Conservation (phyloP, 2,888 invertebrate species). For the Synanthedon tipuliformis region DNA sequence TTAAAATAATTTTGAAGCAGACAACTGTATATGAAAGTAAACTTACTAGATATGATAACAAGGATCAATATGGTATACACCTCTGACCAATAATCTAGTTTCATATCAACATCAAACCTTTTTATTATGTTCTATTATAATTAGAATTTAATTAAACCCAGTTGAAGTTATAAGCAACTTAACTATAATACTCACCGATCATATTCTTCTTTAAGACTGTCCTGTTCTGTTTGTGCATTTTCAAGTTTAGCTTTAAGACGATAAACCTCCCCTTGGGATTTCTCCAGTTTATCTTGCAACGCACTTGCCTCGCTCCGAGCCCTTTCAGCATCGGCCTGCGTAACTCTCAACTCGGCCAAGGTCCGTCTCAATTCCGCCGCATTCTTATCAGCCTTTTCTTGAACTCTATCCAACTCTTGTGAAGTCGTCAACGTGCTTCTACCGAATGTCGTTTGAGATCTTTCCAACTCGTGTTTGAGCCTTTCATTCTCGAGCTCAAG, state of each 20-base stretch:
- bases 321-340: conserved; percentile 91
- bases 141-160: too few species aligned
- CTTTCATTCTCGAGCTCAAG: conserved; percentile 92
- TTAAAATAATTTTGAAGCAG: too few species aligned
- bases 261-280: conserved; percentile 95
- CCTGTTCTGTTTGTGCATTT: conserved; percentile 95
- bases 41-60: too few species aligned
- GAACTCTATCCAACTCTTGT: conserved; percentile 84
- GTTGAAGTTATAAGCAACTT: too few species aligned
- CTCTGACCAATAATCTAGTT: too few species aligned
- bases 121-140: too few species aligned
- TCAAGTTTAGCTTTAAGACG: conserved; percentile 93
- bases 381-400: conserved; percentile 88
- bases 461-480: conserved; percentile 85
- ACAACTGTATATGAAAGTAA: too few species aligned
- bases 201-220: conserved; percentile 91
- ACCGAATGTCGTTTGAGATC: conserved; percentile 86
- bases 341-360: conserved; percentile 90
- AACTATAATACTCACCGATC: conserved; percentile 69
- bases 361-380: conserved; percentile 86
- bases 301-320: conserved; percentile 85
- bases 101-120: too few species aligned
- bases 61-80: too few species aligned
- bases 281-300: conserved; percentile 92
- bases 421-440: conserved; percentile 84